Percentiles rank a stretch among this genome's conserved stretches.
phyloP scores from a whole-genome alignment of 2,888 invertebrate species.

The Arge pagana region DNA sequence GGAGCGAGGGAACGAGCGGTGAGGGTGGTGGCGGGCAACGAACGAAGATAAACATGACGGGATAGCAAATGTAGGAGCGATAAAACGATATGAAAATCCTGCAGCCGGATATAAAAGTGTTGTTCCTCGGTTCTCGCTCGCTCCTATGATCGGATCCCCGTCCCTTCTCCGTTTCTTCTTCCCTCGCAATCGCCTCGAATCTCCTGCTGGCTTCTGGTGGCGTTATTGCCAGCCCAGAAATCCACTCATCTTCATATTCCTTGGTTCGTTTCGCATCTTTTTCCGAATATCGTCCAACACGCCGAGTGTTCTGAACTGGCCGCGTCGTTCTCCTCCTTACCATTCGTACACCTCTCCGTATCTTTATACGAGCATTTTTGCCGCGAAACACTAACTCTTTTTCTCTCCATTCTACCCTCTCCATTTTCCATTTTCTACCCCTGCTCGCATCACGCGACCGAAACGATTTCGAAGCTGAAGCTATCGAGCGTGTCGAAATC shows the following conservation, averaged over 20 bases:
- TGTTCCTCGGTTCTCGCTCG: constrained; percentile 35
- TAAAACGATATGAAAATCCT: constrained; percentile 44
- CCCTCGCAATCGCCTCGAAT: constrained; percentile 17
- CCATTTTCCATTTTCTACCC: too few relatives aligned
- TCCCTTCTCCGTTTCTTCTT: not conserved
- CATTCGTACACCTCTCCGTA: too few relatives aligned
- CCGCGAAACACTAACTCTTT: too few relatives aligned
- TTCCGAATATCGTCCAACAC: constrained; percentile 11
- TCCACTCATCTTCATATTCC: constrained; percentile 21
- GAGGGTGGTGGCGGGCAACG: constrained; percentile 25
- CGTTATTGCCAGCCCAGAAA: constrained; percentile 17
- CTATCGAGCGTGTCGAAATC: too few relatives aligned
- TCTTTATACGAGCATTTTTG: too few relatives aligned
- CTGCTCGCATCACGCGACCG: too few relatives aligned
- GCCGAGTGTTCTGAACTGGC: too few relatives aligned
- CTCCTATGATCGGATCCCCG: constrained; percentile 10
- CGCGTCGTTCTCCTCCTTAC: too few relatives aligned
- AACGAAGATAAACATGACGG: constrained; percentile 40
- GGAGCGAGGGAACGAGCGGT: constrained; percentile 4
- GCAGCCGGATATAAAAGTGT: constrained; percentile 41
- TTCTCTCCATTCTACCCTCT: too few relatives aligned
- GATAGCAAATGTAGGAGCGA: constrained; percentile 42
- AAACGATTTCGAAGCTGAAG: too few relatives aligned
- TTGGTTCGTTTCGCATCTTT: constrained; percentile 21
- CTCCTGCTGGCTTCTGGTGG: constrained; percentile 1